Evolutionary conservation across 1,140 invertebrate genomes (phyloP).

Genomic region (Idris sp.): DNA sequence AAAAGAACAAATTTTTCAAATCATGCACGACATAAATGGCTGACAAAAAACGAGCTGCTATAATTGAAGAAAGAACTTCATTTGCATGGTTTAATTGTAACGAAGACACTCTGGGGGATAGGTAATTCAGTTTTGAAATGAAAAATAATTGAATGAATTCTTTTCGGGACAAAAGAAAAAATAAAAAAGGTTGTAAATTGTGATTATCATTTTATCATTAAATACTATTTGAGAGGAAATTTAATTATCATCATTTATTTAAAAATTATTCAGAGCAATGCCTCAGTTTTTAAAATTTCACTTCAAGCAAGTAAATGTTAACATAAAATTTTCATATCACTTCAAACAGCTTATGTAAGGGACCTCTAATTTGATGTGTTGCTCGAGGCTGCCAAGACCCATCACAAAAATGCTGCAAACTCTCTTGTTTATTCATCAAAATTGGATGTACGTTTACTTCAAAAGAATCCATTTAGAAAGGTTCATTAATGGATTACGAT

Average conservation of each 20-base stretch:
- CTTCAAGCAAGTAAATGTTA: too few species aligned
- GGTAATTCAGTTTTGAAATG: too few species aligned
- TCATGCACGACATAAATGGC: not conserved
- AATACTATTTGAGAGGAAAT: too few species aligned
- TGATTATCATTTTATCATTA: too few species aligned
- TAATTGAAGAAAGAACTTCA: constrained; percentile 1
- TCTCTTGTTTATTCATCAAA: constrained; percentile 6
- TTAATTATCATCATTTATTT: too few species aligned
- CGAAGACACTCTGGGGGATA: not conserved
- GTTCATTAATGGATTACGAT: not conserved
- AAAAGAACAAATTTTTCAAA: too few species aligned
- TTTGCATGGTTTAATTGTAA: constrained; percentile 20
- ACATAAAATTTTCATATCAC: constrained; percentile 8
- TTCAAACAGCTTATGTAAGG: constrained; percentile 4
- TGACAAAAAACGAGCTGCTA: not conserved
- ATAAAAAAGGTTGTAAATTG: too few species aligned
- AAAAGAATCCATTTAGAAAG: constrained; percentile 12
- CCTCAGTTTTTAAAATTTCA: too few species aligned
- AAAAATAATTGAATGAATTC: too few species aligned
- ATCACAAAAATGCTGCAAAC: constrained; percentile 2
- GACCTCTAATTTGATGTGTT: constrained; percentile 10
- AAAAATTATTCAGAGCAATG: too few species aligned
- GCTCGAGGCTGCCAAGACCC: constrained; percentile 5
- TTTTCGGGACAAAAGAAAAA: too few species aligned
- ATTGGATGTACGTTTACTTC: constrained; percentile 1